Base-by-base conservation (phyloP, 2,113 vertebrate species). In the Limnothrissa miodon region DNA sequence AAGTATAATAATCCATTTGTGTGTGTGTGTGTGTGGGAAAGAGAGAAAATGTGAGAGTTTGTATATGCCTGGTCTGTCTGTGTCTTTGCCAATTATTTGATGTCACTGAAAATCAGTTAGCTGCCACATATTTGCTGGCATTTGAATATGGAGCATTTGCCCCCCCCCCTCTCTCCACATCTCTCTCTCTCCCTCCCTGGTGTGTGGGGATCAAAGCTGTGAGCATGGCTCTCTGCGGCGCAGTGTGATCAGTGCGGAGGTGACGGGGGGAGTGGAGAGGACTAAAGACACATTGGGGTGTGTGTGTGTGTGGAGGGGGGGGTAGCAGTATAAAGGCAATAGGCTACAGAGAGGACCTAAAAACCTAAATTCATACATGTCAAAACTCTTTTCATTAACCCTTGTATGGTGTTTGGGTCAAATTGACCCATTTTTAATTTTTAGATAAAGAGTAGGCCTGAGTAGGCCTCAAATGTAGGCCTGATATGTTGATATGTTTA, bases 161-260 rank as follows among this genome's bases (percentile, higher is more conserved):
- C 66, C 1, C 59, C 29, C 29, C 1, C 81, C 82, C 39, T 82
- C 78, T 15, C 78, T 36, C 82, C n/a, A 15, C 23, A 29, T 66
- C 66, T 79, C 51, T 13, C 79, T 78, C 78, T 42, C 70, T 33
- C 85, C 51, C 83, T 79, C 88, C 87, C 89, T 42, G 85, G 85
- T 91, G 90, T 45, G 87, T 86, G 84, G n/a, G n/a, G 91, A 93
- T 93, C 90, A 92, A 88, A 93, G 91, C 87, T 36, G 66, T 88
- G 88, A 87, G 89, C 90, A 90, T 92, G 91, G 90, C 90, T 91
- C 90, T 91, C 89, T 90, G 89, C 89, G 90, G 90, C 53, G 84
- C 90, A 89, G 90, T 92, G 89, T 92, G 90, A 92, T 93, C 89
- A 86, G 87, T 87, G 91, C 11, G 15, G 66, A 74, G 33, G 66